Conservation (phyloP, 2,113 vertebrate genomes). For the Hippocampus zosterae region DNA sequence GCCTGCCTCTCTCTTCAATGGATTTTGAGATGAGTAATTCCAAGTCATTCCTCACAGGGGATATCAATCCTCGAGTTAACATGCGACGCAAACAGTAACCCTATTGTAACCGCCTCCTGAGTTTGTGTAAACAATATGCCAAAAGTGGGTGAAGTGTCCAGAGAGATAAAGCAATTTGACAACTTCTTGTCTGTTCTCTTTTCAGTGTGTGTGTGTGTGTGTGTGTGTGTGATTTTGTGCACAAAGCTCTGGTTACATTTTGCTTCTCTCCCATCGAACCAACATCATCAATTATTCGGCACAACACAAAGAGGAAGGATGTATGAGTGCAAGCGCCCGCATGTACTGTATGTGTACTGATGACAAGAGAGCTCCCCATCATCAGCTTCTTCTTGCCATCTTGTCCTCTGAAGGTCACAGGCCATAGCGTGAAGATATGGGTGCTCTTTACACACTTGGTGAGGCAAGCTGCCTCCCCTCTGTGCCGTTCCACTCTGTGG, state of each 20-base stretch:
- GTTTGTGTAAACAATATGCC: slow-evolving; percentile 40
- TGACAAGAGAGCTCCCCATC: neutral
- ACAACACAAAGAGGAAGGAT: neutral
- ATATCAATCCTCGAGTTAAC: neutral
- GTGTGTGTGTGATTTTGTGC: neutral
- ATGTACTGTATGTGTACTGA: neutral
- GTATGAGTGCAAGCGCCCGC: neutral
- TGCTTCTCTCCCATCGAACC: neutral
- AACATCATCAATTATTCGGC: neutral
- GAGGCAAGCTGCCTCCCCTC: slow-evolving; percentile 7
- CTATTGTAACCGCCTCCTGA: neutral
- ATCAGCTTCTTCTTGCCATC: neutral
- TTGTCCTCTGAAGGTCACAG: slow-evolving; percentile 50
- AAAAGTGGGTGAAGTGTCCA: slow-evolving; percentile 58
- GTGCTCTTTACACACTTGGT: slow-evolving; percentile 37
- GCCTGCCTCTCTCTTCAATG: neutral
- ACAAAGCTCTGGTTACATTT: neutral
- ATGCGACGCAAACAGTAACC: slow-evolving; percentile 8
- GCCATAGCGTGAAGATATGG: neutral
- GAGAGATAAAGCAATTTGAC: slow-evolving; percentile 34
- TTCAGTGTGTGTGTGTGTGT: neutral
- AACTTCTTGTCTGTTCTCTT: neutral
- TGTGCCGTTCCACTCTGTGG: neutral
- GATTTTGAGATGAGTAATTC: neutral
- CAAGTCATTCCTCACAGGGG: neutral